Evolutionary conservation across 1,140 invertebrate genomes (phyloP).

Genomic region (Zaprionus capensis): DNA sequence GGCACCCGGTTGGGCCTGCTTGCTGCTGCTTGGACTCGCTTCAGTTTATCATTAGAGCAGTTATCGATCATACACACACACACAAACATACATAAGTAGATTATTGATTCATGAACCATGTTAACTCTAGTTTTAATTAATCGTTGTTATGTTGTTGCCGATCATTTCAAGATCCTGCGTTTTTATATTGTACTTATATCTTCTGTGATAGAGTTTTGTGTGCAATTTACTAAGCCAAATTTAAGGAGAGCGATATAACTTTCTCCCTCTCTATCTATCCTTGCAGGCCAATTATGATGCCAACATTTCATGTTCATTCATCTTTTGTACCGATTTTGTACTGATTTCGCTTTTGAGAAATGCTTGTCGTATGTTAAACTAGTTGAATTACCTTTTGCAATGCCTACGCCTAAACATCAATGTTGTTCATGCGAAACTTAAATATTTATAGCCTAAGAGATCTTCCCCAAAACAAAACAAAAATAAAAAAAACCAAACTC

Average conservation of each 20-base stretch:
- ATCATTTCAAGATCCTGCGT: conserved; percentile 34
- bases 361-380: background rate
- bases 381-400: conserved; percentile 2
- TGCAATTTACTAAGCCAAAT: conserved; percentile 58
- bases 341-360: conserved; percentile 29
- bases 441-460: conserved; percentile 47
- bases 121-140: conserved; percentile 33
- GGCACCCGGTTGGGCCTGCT: conserved; percentile 19
- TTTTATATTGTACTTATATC: conserved; percentile 54
- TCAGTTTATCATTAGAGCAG: conserved; percentile 52
- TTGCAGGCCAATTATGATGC: conserved; percentile 42
- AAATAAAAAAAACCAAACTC: conserved; percentile 39
- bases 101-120: conserved; percentile 12
- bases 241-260: background rate
- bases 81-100: background rate
- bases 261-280: background rate
- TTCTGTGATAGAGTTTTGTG: conserved; percentile 78
- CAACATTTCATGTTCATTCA: conserved; percentile 32
- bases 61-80: conserved; percentile 1
- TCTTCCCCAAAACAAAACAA: conserved; percentile 31
- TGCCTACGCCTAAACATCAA: conserved; percentile 70
- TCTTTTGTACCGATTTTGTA: conserved; percentile 6
- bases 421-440: conserved; percentile 71
- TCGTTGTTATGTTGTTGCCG: conserved; percentile 59
- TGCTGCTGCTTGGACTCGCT: conserved; percentile 40